phyloP scores from a whole-genome alignment of 2,113 vertebrate genomes.

The Cryptoleucopteryx plumbea region DNA sequence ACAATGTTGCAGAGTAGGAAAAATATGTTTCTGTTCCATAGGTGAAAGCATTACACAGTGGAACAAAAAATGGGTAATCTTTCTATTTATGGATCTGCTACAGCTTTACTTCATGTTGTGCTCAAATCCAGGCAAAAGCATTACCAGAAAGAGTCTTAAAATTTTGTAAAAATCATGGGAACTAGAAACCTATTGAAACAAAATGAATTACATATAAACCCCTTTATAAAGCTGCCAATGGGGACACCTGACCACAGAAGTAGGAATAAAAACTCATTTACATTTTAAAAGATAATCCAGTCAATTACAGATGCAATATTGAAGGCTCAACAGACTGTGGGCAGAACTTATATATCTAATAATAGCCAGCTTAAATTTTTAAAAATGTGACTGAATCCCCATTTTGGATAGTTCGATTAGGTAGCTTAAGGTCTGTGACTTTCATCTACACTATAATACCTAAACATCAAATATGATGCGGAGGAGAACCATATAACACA shows the following conservation, averaged over 20 bases:
- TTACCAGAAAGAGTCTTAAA: neutral
- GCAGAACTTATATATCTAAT: neutral
- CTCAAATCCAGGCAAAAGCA: neutral
- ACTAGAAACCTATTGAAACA: neutral
- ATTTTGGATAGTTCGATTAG: neutral
- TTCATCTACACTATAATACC: neutral
- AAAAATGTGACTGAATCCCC: neutral
- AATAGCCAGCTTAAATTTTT: neutral
- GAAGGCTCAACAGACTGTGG: neutral
- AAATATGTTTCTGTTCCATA: neutral
- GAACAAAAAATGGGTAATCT: neutral
- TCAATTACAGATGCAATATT: neutral
- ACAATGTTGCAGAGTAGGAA: neutral
- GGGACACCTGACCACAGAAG: neutral
- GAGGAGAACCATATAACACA: neutral
- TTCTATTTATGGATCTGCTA: neutral
- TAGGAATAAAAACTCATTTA: neutral
- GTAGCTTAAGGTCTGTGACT: neutral
- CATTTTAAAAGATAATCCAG: neutral
- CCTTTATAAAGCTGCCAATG: neutral
- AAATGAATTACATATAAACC: neutral
- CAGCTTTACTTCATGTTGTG: neutral
- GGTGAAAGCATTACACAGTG: neutral
- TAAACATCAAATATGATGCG: neutral
- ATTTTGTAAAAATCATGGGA: neutral